A percentile compares a stretch with the other conserved stretches of the same genome.
phyloP scores from a whole-genome alignment of 2,797 vertebrate species.

The Danio aesculapii region DNA sequence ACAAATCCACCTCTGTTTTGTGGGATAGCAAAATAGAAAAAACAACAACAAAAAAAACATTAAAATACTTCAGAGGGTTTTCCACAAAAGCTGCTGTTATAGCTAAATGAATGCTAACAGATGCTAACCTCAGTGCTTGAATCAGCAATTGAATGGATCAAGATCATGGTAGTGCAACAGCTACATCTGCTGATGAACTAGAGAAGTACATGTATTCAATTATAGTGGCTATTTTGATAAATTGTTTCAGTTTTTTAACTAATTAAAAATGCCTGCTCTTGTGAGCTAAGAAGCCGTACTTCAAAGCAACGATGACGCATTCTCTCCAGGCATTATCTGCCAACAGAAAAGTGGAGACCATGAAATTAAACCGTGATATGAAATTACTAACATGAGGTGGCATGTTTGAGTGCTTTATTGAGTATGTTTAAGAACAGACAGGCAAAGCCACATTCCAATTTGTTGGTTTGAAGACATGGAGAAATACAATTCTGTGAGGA shows the following conservation, averaged over 20 bases:
- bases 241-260: background rate
- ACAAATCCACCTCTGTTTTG: too few relatives aligned
- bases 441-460: background rate
- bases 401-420: background rate
- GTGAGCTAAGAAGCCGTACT: background rate
- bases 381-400: background rate
- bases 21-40: too few relatives aligned
- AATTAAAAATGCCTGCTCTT: background rate
- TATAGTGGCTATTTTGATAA: background rate
- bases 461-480: background rate
- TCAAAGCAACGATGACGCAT: background rate
- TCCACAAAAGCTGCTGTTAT: background rate
- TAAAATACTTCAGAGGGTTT: background rate
- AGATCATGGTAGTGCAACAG: background rate
- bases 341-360: background rate
- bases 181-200: conserved; percentile 2
- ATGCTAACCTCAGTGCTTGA: background rate
- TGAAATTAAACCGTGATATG: background rate
- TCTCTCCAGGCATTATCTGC: background rate
- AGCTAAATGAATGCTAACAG: background rate
- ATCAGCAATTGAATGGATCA: background rate
- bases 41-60: too few relatives aligned
- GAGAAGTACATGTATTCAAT: background rate
- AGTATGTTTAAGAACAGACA: background rate
- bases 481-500: background rate